Percentiles rank a stretch among this genome's conserved stretches.
These are phyloP conservation scores for Andinoacara biseriatus DNA, from an alignment of 2,113 vertebrate species.

Conservation along the genomic window DNA sequence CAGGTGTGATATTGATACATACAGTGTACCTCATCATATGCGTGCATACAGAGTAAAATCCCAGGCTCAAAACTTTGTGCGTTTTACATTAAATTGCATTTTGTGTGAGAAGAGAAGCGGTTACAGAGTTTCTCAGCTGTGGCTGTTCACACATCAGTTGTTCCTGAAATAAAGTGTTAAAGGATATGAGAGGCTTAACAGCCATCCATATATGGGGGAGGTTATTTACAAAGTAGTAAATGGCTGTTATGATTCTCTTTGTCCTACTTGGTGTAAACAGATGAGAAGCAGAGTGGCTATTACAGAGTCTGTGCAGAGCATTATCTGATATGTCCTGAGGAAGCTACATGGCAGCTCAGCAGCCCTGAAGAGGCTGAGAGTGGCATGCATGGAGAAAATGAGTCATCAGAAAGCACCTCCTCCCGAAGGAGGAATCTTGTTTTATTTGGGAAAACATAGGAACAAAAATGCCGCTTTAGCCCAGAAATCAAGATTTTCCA, in stretches of 20 bases:
- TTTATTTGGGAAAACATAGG: not conserved
- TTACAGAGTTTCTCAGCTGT: not conserved
- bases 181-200: too few species aligned
- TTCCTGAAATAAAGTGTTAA: too few species aligned
- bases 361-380: constrained; percentile 25
- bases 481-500: not conserved
- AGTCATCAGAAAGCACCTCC: constrained; percentile 67
- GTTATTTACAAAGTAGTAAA: constrained; percentile 40
- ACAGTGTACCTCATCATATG: not conserved
- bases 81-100: too few species aligned
- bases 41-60: not conserved
- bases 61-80: not conserved
- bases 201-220: not conserved
- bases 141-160: not conserved
- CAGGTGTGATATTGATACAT: too few species aligned
- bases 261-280: constrained; percentile 32
- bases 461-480: not conserved
- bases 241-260: not conserved
- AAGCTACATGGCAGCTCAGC: constrained; percentile 13
- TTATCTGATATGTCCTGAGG: constrained; percentile 17
- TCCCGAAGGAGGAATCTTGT: not conserved
- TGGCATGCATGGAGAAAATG: constrained; percentile 63
- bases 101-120: not conserved
- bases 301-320: not conserved
- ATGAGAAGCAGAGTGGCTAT: constrained; percentile 6